Evolutionary conservation across 2,888 invertebrate genomes (phyloP), one percentile per base, ranked within the genome.

Genomic region (Watsonalla cultraria): DNA sequence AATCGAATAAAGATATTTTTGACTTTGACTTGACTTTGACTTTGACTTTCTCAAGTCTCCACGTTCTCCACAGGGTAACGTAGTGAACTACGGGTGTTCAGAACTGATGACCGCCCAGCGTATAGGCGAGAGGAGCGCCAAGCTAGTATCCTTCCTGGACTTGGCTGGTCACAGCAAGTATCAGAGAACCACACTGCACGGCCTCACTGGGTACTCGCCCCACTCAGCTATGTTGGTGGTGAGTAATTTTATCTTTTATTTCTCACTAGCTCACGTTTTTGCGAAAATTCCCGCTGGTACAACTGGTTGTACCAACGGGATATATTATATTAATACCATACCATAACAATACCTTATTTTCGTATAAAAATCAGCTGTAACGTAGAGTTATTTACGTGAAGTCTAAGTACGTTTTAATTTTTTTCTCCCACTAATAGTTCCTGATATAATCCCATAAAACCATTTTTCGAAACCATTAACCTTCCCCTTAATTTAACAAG

Each of bases 131-230:
- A 91, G 95, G 47, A 98, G 98, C 2, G 95, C 96, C 7, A 99
- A 98, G 84, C 90, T 99, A 37, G 96, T 99, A 0, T 97, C 98
- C 0, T 97, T 98, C 76, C 94, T 99, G 72, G 99, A 99, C 86
- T 91, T 99, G 67, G 99, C 99, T 5, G 99, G 99, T 0, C 98
- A 99, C 86, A 94, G 96, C 65, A 98, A 99, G 82, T 99, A 99
- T 79, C 93, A 99, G 80, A 93, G 96, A 60, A 99, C 99, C 51
- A 99, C 99, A 0, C 94, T 99, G 45, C 96, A 97, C 82, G 99
- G 99, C 0, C 90, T 99, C 45, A 97, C 97, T 5, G 97, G 98
- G 0, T 97, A 98, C 87, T 95, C 94, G 0, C 98, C 98, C 0
- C 98, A 99, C 84, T 96, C 80, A 51, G 89, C 84, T 6, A 87